Evolutionary conservation across 2,113 vertebrate genomes (phyloP).

Genomic region (Paramisgurnus dabryanus): DNA sequence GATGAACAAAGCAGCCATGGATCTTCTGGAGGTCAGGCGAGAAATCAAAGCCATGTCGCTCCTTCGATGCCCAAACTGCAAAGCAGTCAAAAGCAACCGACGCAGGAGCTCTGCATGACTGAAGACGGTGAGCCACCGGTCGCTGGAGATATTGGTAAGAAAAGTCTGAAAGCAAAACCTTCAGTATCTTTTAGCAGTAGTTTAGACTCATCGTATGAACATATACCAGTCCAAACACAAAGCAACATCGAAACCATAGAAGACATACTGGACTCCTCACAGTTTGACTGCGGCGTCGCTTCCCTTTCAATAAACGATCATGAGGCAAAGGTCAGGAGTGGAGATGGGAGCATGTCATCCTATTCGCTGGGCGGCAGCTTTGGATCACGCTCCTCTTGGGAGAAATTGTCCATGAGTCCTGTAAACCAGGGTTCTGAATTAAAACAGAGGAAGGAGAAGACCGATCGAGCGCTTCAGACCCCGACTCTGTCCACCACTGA

Average conservation of each 20-base stretch:
- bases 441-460: neutral
- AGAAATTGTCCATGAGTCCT: constrained; percentile 57
- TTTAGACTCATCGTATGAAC: constrained; percentile 71
- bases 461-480: neutral
- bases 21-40: neutral
- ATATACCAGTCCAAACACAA: constrained; percentile 49
- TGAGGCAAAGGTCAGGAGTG: neutral
- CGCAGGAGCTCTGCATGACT: constrained; percentile 15
- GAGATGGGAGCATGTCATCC: constrained; percentile 35
- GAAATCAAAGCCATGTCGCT: neutral
- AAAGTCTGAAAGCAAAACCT: neutral
- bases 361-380: constrained; percentile 65
- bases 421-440: neutral
- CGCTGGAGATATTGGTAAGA: neutral
- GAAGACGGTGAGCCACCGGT: constrained; percentile 8
- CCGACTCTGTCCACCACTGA: neutral
- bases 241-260: constrained; percentile 31
- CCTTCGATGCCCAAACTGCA: neutral
- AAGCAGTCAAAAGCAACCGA: neutral
- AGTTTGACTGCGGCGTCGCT: neutral
- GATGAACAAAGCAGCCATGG: neutral
- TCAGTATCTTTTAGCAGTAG: constrained; percentile 52
- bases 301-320: constrained; percentile 13
- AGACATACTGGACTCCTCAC: neutral
- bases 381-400: constrained; percentile 73